These are phyloP conservation scores for Lasioglossum villosulum DNA, from an alignment of 2,888 invertebrate species.

Conservation along the genomic window DNA sequence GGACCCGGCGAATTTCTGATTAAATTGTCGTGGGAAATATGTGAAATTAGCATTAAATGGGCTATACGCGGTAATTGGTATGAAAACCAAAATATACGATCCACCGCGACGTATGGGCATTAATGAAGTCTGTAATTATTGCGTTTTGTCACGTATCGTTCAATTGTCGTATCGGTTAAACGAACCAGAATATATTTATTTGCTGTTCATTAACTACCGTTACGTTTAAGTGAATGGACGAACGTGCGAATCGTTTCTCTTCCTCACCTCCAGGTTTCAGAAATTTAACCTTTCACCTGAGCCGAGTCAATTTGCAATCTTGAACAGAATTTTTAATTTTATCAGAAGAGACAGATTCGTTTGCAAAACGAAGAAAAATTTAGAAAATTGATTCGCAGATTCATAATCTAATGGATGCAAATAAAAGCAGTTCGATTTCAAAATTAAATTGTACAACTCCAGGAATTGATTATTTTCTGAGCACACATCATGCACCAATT, in stretches of 20 bases:
- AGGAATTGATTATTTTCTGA: not conserved
- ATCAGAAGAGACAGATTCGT: no score
- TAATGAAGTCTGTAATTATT: slow-evolving; percentile 71
- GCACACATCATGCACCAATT: not conserved
- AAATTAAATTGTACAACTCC: not conserved
- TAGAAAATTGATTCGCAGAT: no score
- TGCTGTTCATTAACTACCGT: slow-evolving; percentile 54
- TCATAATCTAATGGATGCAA: no score
- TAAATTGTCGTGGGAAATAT: slow-evolving; percentile 66
- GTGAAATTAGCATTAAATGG: slow-evolving; percentile 69
- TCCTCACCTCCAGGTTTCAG: not conserved
- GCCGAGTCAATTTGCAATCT: no score
- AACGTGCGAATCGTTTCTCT: not conserved
- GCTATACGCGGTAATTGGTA: slow-evolving; percentile 63
- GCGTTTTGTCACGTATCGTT: slow-evolving; percentile 65
- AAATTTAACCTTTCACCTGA: not conserved
- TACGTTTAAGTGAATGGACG: slow-evolving; percentile 32
- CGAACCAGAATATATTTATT: slow-evolving; percentile 55
- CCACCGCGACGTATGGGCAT: slow-evolving; percentile 53
- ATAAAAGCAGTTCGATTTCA: not conserved
- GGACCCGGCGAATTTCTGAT: slow-evolving; percentile 56
- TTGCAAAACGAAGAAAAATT: not conserved
- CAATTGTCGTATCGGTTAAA: slow-evolving; percentile 60
- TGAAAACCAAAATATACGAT: slow-evolving; percentile 67
- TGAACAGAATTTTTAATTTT: no score